Percentiles rank a stretch among this genome's conserved stretches.
Conservation (phyloP, 2,113 vertebrate species). For the Dendropsophus ebraccatus region DNA sequence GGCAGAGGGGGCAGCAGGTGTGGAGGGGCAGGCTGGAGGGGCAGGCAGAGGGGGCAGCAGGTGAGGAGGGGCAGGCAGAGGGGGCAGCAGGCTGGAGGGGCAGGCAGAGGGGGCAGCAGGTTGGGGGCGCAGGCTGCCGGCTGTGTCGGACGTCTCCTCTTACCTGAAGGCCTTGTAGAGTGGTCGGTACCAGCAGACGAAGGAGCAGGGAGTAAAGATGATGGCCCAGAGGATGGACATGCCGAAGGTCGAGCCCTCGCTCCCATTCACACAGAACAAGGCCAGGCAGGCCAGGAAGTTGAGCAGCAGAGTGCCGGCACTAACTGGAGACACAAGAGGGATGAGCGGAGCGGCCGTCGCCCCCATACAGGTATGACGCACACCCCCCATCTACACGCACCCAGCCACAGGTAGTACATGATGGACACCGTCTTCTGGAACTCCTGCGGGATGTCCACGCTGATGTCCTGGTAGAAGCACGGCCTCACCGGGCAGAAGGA, state of each 20-base stretch:
- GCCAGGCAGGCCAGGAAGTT: slow-evolving; percentile 89
- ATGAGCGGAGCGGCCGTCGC: not conserved
- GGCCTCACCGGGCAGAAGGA: slow-evolving; percentile 91
- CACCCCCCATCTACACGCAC: too few relatives aligned
- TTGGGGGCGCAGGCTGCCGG: too few relatives aligned
- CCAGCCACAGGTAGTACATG: slow-evolving; percentile 97
- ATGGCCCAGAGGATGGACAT: slow-evolving; percentile 92
- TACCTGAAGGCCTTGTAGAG: slow-evolving; percentile 97
- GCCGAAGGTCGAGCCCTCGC: slow-evolving; percentile 80
- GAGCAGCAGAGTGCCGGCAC: slow-evolving; percentile 78
- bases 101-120: too few relatives aligned
- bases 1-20: too few relatives aligned
- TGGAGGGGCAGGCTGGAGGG: too few relatives aligned
- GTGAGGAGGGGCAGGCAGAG: too few relatives aligned
- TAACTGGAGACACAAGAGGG: slow-evolving; percentile 73
- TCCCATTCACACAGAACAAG: slow-evolving; percentile 80
- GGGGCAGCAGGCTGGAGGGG: too few relatives aligned
- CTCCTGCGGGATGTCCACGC: slow-evolving; percentile 86
- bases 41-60: too few relatives aligned
- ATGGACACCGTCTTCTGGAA: slow-evolving; percentile 89
- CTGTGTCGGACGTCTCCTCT: not conserved
- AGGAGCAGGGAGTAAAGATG: slow-evolving; percentile 93
- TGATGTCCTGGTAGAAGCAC: slow-evolving; percentile 96
- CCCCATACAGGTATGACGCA: not conserved
- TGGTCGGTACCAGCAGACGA: slow-evolving; percentile 94